Evolutionary conservation across 2,797 vertebrate species (phyloP), one percentile per base, ranked within the genome.

Genomic region (Tiaroga cobitis): DNA sequence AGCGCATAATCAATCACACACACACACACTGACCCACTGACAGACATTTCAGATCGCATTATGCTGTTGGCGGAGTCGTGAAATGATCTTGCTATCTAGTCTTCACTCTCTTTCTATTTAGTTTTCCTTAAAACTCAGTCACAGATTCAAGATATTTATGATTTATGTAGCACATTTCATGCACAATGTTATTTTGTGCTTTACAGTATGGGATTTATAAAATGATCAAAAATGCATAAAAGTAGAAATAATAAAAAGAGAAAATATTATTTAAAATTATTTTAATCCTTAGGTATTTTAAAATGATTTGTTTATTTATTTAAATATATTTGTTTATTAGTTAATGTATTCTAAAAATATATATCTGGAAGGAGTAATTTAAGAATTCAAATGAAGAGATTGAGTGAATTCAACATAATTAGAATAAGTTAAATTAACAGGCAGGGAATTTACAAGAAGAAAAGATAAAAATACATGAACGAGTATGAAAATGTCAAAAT

Each of bases 21-120:
- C 69, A 41, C 76, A 82, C 65, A 83, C 75, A 18, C 46, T 67
- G 39, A 81, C 32, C 85, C 87, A 77, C 59, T 63, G 18, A 83
- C 70, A 51, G 65, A 81, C 19, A 67, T 18, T 70, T 39, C 21
- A 39, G 49, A 16, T 79, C 78, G 81, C 18, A 90, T 92, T 91
- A 92, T 39, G 43, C 15, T 10, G n/a, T 39, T n/a, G 54, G 24
- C 46, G 19, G 18, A 80, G 46, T 32, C 43, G 37, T 29, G 54
- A 24, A 24, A 29, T 4, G 29, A 29, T 72, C 43, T 51, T 6
- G 29, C 24, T 24, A 4, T 26, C 81, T 83, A 16, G n/a, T 6
- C 16, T 32, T 59, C 2, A 0, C 13, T 61, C 34, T 61, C 11
- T 26, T 59, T 67, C 10, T 24, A 15, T 34, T 63, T 8, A 11